These are phyloP conservation scores for Drosophila azteca DNA, from an alignment of 1,140 invertebrate species.

Conservation along the genomic window DNA sequence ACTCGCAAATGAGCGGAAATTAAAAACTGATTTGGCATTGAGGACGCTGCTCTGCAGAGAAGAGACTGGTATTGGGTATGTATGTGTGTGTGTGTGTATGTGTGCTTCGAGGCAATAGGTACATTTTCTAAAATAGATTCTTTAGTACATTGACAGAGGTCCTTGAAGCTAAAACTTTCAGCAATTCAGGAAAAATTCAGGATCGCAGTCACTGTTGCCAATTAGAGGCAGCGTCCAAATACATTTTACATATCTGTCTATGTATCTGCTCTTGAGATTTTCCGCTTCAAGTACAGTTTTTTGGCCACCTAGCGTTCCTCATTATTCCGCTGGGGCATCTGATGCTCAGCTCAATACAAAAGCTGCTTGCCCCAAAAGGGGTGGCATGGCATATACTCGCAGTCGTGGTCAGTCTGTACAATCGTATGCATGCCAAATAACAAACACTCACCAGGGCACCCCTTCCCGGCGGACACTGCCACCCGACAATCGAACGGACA, in stretches of 20 bases:
- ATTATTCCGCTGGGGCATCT: too few species aligned
- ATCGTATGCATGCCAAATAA: conserved; percentile 4
- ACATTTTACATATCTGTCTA: too few species aligned
- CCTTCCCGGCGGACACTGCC: conserved; percentile 43
- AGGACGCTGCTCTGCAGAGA: not conserved
- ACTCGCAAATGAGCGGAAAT: conserved; percentile 76
- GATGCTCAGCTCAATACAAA: too few species aligned
- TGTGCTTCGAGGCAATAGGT: not conserved
- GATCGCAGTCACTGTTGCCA: too few species aligned
- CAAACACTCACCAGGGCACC: not conserved
- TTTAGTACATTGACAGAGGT: too few species aligned
- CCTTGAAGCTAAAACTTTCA: too few species aligned
- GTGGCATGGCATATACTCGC: conserved; percentile 29
- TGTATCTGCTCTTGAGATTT: too few species aligned
- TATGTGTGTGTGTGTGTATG: not conserved
- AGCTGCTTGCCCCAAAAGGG: conserved; percentile 1
- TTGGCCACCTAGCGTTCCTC: not conserved
- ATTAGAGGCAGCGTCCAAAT: too few species aligned
- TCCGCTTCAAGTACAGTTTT: too few species aligned
- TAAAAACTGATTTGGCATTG: conserved; percentile 74
- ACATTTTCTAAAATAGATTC: not conserved
- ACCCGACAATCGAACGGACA: conserved; percentile 53
- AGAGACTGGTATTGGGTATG: not conserved
- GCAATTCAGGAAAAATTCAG: too few species aligned
- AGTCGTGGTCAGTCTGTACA: conserved; percentile 6